A percentile compares a stretch with the other conserved stretches of the same genome.
Evolutionary conservation across 1,140 invertebrate genomes (phyloP).

Genomic region (Aethina tumida): DNA sequence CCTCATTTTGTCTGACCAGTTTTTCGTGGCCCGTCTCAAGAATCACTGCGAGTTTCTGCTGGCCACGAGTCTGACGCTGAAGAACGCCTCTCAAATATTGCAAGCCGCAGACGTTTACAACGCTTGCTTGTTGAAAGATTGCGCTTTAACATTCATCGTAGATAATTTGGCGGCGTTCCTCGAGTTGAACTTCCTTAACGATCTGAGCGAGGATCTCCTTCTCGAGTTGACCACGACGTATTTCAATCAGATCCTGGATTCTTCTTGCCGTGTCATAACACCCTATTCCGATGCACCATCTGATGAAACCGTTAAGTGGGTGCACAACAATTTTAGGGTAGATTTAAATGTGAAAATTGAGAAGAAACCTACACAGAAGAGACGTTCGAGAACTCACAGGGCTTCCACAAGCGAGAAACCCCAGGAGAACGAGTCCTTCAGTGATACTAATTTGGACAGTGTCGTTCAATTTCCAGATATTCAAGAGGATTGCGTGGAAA

Average conservation of each 20-base stretch:
- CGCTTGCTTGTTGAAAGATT: slow-evolving; percentile 51
- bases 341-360: slow-evolving; percentile 29
- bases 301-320: slow-evolving; percentile 43
- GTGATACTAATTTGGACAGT: slow-evolving; percentile 11
- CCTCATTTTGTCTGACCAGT: slow-evolving; percentile 58
- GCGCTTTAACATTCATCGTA: slow-evolving; percentile 60
- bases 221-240: slow-evolving; percentile 52
- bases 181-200: slow-evolving; percentile 50
- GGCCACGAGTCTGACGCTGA: slow-evolving; percentile 48
- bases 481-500: slow-evolving; percentile 4
- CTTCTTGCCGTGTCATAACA: slow-evolving; percentile 49
- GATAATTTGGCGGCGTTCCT: slow-evolving; percentile 57
- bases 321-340: slow-evolving; percentile 38
- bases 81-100: slow-evolving; percentile 58
- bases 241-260: slow-evolving; percentile 37
- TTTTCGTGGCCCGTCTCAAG: slow-evolving; percentile 52
- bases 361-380: slow-evolving; percentile 33
- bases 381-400: slow-evolving; percentile 33
- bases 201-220: slow-evolving; percentile 45
- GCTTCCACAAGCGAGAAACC: slow-evolving; percentile 14
- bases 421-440: slow-evolving; percentile 10
- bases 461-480: slow-evolving; percentile 17
- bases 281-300: slow-evolving; percentile 46
- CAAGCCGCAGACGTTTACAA: slow-evolving; percentile 59
- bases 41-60: slow-evolving; percentile 57